Percentiles rank a stretch among this genome's conserved stretches.
Evolutionary conservation across 1,140 invertebrate genomes (phyloP).

Genomic region (Drosophila melanogaster): DNA sequence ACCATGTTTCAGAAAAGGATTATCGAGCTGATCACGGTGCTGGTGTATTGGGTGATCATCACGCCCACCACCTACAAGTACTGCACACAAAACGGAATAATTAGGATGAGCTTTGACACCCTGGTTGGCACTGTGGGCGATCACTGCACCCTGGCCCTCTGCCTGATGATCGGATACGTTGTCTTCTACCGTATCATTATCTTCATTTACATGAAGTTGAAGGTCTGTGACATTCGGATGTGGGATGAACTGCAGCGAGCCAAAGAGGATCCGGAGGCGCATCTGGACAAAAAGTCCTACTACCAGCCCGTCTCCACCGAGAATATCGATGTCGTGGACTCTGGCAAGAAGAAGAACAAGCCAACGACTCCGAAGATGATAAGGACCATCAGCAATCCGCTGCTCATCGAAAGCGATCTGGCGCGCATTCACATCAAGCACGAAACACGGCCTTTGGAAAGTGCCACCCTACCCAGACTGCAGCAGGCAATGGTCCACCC

Average conservation of each 20-base stretch:
- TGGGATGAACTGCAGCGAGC: constrained; percentile 65
- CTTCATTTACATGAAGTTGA: constrained; percentile 71
- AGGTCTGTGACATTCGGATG: constrained; percentile 67
- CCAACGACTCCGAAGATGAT: constrained; percentile 50
- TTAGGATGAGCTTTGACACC: constrained; percentile 55
- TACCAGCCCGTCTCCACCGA: constrained; percentile 66
- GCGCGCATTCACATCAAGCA: constrained; percentile 68
- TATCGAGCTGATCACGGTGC: constrained; percentile 67
- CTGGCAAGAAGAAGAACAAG: constrained; percentile 11
- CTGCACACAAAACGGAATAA: constrained; percentile 40
- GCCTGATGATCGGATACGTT: constrained; percentile 60
- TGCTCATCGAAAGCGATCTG: constrained; percentile 65
- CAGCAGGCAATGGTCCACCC: constrained; percentile 47
- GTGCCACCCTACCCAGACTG: constrained; percentile 51
- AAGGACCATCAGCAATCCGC: constrained; percentile 65
- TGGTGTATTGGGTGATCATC: constrained; percentile 70
- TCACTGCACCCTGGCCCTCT: constrained; percentile 54
- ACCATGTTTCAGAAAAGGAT: constrained; percentile 77
- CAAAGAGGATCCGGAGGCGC: constrained; percentile 58
- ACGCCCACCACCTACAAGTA: constrained; percentile 62
- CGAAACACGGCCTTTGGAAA: constrained; percentile 60
- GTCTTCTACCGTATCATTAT: constrained; percentile 62
- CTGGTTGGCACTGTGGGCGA: constrained; percentile 55
- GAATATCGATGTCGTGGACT: constrained; percentile 64
- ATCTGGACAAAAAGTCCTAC: constrained; percentile 52